phyloP scores from a whole-genome alignment of 2,797 vertebrate genomes.

The Onychomys torridus region DNA sequence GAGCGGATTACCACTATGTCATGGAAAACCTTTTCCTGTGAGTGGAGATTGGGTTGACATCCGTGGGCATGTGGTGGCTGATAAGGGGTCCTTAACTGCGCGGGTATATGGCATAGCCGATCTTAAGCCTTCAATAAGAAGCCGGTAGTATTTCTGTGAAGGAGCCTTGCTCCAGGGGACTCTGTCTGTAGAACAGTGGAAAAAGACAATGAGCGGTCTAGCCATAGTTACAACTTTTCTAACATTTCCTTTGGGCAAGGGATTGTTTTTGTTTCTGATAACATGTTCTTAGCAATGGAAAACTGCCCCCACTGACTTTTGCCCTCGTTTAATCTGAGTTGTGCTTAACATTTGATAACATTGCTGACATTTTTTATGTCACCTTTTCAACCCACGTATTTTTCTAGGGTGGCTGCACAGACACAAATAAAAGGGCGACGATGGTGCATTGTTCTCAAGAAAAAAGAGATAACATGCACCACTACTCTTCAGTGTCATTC shows the following conservation, averaged over 20 bases:
- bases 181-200: not conserved
- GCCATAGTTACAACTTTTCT: constrained; percentile 18
- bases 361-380: constrained; percentile 60
- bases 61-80: constrained; percentile 64
- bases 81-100: constrained; percentile 73
- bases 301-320: constrained; percentile 42
- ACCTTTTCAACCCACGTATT: not conserved
- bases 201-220: constrained; percentile 54
- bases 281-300: constrained; percentile 42
- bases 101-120: constrained; percentile 22
- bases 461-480: not conserved
- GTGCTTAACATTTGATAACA: constrained; percentile 9
- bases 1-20: constrained; percentile 97
- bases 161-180: constrained; percentile 50
- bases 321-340: constrained; percentile 33
- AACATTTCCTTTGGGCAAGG: constrained; percentile 56
- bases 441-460: not conserved
- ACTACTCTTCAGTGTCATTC: not conserved
- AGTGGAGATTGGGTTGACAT: constrained; percentile 87
- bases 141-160: constrained; percentile 52
- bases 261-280: constrained; percentile 57
- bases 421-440: constrained; percentile 40
- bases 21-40: constrained; percentile 99
- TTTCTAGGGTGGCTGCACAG: constrained; percentile 11
- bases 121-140: constrained; percentile 49